Base-by-base conservation (phyloP, 2,888 invertebrate genomes). In the Salpingus planirostris region DNA sequence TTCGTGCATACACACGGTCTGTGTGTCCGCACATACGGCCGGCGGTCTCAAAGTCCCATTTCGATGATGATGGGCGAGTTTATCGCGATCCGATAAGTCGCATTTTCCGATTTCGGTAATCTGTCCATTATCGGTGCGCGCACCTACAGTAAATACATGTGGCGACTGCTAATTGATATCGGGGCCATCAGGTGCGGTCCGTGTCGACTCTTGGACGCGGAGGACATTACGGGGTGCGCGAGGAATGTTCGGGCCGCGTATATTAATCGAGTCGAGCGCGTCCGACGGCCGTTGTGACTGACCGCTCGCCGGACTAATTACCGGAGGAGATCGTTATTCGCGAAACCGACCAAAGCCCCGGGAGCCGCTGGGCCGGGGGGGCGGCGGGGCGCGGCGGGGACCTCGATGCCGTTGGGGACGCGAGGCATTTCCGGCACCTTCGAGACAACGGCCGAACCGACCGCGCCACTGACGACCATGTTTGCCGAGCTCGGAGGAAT, bases 231-330 rank as follows among this genome's bases (percentile, higher is more conserved):
- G 5, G 18, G 18, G 18, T 18, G 18, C 5, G 8, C 18, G 18
- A 18, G 18, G 18, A 18, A 18, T 5, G 18, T 8, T 18, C 5
- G 5, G 5, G 8, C 18, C 18, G 18, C 18, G 18, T 18, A 37
- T 32, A 41, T 42, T 36, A 42, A 41, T 44, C 39, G 39, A 39
- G 38, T 26, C 18, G 8, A 18, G 34, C 36, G 25, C 30, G 29
- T 29, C 28, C 32, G 21, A 33, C 13, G 14, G 28, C 37, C 31
- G 29, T 33, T 31, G 36, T 29, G 41, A 42, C 43, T 45, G 45
- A 43, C 45, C 45, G 43, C 45, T 46, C 43, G 39, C 33, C 39
- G 37, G 37, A 36, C 40, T 43, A 43, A 43, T 43, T 43, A 43
- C 40, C 33, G 34, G 36, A 43, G 42, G 40, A 40, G 42, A 43